Evolutionary conservation across 2,797 vertebrate species (phyloP).

Genomic region (Uromys caudimaculatus): DNA sequence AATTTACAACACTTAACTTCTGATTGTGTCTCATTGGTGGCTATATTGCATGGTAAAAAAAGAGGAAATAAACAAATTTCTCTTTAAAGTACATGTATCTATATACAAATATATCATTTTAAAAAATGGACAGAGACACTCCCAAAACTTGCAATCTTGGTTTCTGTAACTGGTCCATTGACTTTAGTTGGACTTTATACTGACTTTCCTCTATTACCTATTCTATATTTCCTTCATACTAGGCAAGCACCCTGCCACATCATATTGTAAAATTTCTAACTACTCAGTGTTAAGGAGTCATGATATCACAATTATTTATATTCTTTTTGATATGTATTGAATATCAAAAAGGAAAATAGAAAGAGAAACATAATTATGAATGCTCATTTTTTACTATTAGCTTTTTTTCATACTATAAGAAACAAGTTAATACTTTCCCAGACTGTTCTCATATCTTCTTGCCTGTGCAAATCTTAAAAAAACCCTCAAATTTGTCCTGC

Average conservation of each 20-base stretch:
- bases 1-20: not conserved
- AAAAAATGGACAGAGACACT: not conserved
- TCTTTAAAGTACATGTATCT: not conserved
- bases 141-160: not conserved
- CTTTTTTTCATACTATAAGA: not conserved
- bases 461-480: not conserved
- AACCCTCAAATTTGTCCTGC: too few species aligned
- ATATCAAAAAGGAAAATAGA: not conserved
- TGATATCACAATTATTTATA: not conserved
- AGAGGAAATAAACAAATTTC: not conserved
- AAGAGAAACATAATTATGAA: not conserved
- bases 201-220: not conserved
- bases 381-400: not conserved
- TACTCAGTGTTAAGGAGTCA: not conserved
- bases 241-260: too few species aligned
- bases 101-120: not conserved
- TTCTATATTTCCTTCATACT: not conserved
- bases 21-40: not conserved
- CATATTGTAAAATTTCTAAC: not conserved
- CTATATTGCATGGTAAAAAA: not conserved
- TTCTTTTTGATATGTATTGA: not conserved
- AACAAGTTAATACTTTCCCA: not conserved
- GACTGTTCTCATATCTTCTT: not conserved
- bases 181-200: not conserved
- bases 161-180: not conserved